Evolutionary conservation across 2,113 vertebrate species (phyloP), one percentile per base, ranked within the genome.

Genomic region (Thomomys bottae): DNA sequence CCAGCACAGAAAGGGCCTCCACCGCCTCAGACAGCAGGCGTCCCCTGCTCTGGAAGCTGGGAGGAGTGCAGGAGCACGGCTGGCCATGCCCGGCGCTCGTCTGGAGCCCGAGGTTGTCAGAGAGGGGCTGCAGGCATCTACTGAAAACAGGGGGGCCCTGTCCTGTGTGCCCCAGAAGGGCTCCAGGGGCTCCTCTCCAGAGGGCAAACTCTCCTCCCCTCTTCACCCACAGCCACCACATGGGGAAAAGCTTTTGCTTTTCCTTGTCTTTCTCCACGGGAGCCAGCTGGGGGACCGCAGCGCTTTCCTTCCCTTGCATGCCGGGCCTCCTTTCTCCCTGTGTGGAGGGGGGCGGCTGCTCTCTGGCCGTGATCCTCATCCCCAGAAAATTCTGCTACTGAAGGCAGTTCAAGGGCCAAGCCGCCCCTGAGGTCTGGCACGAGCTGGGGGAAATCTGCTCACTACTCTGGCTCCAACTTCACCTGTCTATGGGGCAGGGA

Each of bases 211-310:
- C 40, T 24, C 42, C 18, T 24, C 38, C 26, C 68, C 34, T 23
- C 5, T 11, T 21, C 1, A 0, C 11, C 71, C 88, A 8, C 8
- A 67, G 70, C 70, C 34, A 9, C 34, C 20, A 40, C 3, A 3
- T 30, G 21, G 32, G 30, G 30, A 21, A 24, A 34, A 49, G 0
- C 8, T 1, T 18, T 2, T 0, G 1, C 15, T 26, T 73, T 72
- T 36, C 40, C 67, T 67, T 83, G 5, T 79, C 4, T 26, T 66
- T 66, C 73, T 92, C 34, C 21, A 8, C 3, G 15, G 14, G n/a
- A n/a, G n/a, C n/a, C n/a, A n/a, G n/a, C n/a, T n/a, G n/a, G n/a
- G n/a, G n/a, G n/a, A n/a, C n/a, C n/a, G n/a, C n/a, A n/a, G n/a
- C n/a, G n/a, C 45, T 49, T 49, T 12, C 45, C 11, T 12, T 12